These are phyloP conservation scores for Cynocephalus volans DNA, from an alignment of 2,113 vertebrate genomes.

Conservation along the genomic window DNA sequence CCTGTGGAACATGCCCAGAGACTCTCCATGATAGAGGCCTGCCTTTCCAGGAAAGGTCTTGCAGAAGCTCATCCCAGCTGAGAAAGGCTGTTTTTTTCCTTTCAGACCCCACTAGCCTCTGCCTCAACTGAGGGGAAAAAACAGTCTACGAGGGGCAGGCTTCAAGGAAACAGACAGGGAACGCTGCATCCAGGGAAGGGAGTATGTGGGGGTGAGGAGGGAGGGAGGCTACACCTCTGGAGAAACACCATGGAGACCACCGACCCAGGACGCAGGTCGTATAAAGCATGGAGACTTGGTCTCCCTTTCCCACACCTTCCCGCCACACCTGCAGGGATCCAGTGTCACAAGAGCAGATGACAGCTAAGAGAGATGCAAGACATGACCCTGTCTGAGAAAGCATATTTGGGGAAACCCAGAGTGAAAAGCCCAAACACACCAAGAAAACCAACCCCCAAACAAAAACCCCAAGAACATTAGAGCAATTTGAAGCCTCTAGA, in stretches of 20 bases:
- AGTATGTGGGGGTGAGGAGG: accelerated
- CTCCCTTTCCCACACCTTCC: accelerated
- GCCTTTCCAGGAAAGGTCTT: not conserved
- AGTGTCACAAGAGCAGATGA: too few relatives aligned
- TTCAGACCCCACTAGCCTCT: not conserved
- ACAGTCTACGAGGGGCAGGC: accelerated
- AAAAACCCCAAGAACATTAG: not conserved
- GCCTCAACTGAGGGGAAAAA: not conserved
- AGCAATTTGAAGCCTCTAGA: not conserved
- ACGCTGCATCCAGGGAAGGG: not conserved
- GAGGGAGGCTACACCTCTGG: accelerated
- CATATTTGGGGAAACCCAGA: not conserved
- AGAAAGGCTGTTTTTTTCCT: not conserved
- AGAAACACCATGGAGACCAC: too few relatives aligned
- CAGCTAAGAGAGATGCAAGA: too few relatives aligned
- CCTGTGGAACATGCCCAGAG: not conserved
- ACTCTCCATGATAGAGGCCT: not conserved
- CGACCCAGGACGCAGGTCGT: not conserved
- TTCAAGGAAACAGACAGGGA: accelerated
- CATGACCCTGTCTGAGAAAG: not conserved
- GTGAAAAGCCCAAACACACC: not conserved
- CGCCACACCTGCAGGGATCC: not conserved
- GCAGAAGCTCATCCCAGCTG: not conserved
- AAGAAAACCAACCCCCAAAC: not conserved
- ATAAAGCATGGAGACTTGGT: not conserved